A percentile compares a stretch with the other conserved stretches of the same genome.
Conservation (phyloP, 2,113 vertebrate species). For the Psittacula cyanocephala region DNA sequence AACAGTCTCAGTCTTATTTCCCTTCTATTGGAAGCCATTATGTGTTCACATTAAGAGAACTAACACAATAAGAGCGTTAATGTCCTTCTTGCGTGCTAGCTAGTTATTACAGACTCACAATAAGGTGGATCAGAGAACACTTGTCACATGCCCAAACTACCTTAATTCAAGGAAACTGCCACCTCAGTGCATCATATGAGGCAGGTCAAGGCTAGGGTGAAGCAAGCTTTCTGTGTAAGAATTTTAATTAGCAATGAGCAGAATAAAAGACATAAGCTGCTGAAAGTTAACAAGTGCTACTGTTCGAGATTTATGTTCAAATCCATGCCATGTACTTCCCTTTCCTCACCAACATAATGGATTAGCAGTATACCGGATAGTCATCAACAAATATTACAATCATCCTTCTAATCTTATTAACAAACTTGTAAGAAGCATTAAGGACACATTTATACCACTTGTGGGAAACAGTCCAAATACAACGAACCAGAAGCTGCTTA, state of each 20-base stretch:
- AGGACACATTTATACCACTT: conserved; percentile 75
- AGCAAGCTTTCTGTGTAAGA: conserved; percentile 67
- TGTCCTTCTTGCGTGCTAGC: conserved; percentile 75
- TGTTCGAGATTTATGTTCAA: conserved; percentile 72
- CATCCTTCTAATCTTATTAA: conserved; percentile 74
- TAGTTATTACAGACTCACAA: conserved; percentile 72
- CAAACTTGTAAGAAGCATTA: conserved; percentile 69
- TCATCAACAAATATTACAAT: conserved; percentile 70
- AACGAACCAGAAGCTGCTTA: conserved; percentile 73
- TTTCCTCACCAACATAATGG: conserved; percentile 2
- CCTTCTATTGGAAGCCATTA: conserved; percentile 41
- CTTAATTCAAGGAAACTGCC: conserved; percentile 63
- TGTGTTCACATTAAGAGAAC: conserved; percentile 73
- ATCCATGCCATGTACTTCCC: conserved; percentile 48
- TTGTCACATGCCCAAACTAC: conserved; percentile 75
- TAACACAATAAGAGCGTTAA: conserved; percentile 69
- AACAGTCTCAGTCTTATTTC: background rate
- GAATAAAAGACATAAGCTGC: conserved; percentile 69
- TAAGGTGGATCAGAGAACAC: conserved; percentile 67
- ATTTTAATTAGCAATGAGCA: conserved; percentile 77
- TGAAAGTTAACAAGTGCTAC: conserved; percentile 75
- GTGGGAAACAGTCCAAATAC: conserved; percentile 74
- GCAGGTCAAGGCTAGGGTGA: conserved; percentile 61
- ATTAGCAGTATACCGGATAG: conserved; percentile 59
- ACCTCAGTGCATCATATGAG: conserved; percentile 64